Conservation (phyloP, 2,113 vertebrate genomes). For the Sardina pilchardus region DNA sequence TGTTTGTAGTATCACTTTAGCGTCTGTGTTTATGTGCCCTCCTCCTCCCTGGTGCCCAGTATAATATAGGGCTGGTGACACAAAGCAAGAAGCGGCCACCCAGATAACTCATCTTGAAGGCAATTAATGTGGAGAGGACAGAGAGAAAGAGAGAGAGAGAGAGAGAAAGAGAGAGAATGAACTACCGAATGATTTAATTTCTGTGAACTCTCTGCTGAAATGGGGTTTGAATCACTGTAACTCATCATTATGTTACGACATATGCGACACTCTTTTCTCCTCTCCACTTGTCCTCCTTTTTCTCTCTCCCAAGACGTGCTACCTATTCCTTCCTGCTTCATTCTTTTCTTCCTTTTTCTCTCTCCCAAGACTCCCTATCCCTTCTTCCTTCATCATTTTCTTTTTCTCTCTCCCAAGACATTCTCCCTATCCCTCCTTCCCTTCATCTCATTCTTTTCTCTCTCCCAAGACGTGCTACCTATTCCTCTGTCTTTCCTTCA, state of each 20-base stretch:
- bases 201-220: too few relatives aligned
- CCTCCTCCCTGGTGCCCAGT: not conserved
- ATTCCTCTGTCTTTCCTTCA: not conserved
- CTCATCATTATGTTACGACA: too few relatives aligned
- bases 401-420: conserved; percentile 16
- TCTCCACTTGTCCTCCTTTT: not conserved
- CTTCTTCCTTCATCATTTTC: not conserved
- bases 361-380: too few relatives aligned
- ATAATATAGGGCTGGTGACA: not conserved
- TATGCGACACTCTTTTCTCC: not conserved
- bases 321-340: not conserved
- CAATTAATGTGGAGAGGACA: conserved; percentile 24
- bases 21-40: not conserved
- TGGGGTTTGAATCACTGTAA: too few relatives aligned
- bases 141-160: conserved; percentile 6
- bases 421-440: not conserved
- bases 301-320: not conserved
- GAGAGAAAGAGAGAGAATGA: not conserved
- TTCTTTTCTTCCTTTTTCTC: too few relatives aligned
- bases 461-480: not conserved
- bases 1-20: not conserved
- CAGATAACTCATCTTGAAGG: not conserved
- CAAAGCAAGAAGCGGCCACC: conserved; percentile 16
- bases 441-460: not conserved
- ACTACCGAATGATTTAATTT: too few relatives aligned